These are phyloP conservation scores for Microctenopoma stevenorrisi DNA, from an alignment of 2,797 vertebrate genomes.

Conservation along the genomic window DNA sequence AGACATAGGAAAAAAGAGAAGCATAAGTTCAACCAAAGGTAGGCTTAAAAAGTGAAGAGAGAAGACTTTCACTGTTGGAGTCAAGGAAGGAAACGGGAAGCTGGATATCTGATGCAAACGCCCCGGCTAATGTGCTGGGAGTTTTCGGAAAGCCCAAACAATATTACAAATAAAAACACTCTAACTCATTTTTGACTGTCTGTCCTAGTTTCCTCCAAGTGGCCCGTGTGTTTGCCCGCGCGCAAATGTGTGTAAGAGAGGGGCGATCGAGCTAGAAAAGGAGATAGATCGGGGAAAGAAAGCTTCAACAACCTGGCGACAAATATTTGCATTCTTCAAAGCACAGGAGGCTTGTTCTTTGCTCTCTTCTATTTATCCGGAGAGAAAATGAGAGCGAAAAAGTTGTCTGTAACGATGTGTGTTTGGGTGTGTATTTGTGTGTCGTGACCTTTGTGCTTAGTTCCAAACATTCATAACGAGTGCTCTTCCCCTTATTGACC, in stretches of 20 bases:
- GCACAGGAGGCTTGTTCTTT: conserved; percentile 69
- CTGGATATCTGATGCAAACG: conserved; percentile 19
- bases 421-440: conserved; percentile 52
- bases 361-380: conserved; percentile 69
- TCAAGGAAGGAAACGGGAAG: conserved; percentile 64
- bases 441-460: conserved; percentile 81
- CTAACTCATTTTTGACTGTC: conserved; percentile 67
- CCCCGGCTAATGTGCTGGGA: conserved; percentile 36
- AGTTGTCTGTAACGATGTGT: conserved; percentile 64
- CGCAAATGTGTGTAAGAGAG: conserved; percentile 20
- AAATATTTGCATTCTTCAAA: conserved; percentile 82
- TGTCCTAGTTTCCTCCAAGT: conserved; percentile 74
- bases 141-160: conserved; percentile 65
- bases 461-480: conserved; percentile 84
- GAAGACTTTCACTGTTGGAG: conserved; percentile 72
- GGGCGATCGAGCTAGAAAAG: conserved; percentile 31
- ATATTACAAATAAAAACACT: conserved; percentile 69
- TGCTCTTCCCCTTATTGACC: conserved; percentile 83
- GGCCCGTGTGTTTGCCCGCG: conserved; percentile 49
- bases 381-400: conserved; percentile 27
- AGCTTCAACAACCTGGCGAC: conserved; percentile 70
- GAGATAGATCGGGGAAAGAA: conserved; percentile 55
- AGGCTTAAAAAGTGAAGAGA: conserved; percentile 82
- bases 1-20: conserved; percentile 78
- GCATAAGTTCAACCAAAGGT: conserved; percentile 87